Conservation (phyloP, 2,888 invertebrate genomes). For the Caenorhabditis imperialis region DNA sequence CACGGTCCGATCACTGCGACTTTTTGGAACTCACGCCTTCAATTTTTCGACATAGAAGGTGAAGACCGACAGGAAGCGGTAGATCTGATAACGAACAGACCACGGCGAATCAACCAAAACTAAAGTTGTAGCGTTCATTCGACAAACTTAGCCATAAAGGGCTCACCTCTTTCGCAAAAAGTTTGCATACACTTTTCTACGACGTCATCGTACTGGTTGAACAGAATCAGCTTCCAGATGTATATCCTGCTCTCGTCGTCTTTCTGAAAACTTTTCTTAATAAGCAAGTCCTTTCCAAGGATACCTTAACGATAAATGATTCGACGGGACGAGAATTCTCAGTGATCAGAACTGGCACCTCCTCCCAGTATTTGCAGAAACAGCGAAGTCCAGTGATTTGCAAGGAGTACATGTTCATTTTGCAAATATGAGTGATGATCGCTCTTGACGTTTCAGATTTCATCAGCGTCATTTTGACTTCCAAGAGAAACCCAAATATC, state of each 20-base stretch:
- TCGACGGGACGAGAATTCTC: slow-evolving; percentile 31
- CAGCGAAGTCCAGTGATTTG: slow-evolving; percentile 45
- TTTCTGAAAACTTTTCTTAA: slow-evolving; percentile 36
- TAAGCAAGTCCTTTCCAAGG: too few species aligned
- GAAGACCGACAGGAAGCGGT: slow-evolving; percentile 44
- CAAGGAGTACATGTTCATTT: slow-evolving; percentile 32
- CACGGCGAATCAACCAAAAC: slow-evolving; percentile 39
- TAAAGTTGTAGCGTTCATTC: slow-evolving; percentile 41
- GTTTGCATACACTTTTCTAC: slow-evolving; percentile 49
- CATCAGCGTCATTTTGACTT: slow-evolving; percentile 22
- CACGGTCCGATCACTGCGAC: too few species aligned
- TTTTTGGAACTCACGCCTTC: slow-evolving; percentile 33
- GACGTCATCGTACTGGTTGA: slow-evolving; percentile 49
- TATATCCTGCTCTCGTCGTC: slow-evolving; percentile 44
- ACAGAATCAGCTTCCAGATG: slow-evolving; percentile 51
- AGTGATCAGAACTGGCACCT: slow-evolving; percentile 35
- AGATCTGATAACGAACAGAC: slow-evolving; percentile 28
- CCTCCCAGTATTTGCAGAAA: slow-evolving; percentile 50
- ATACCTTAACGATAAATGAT: slow-evolving; percentile 33
- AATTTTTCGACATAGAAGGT: slow-evolving; percentile 44
- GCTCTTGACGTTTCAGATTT: slow-evolving; percentile 21
- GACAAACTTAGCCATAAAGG: slow-evolving; percentile 21
- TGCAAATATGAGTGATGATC: slow-evolving; percentile 32
- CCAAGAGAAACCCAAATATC: slow-evolving; percentile 38
- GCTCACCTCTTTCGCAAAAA: slow-evolving; percentile 51